These are phyloP conservation scores for Samia ricini DNA, from an alignment of 1,140 invertebrate species.

Conservation along the genomic window DNA sequence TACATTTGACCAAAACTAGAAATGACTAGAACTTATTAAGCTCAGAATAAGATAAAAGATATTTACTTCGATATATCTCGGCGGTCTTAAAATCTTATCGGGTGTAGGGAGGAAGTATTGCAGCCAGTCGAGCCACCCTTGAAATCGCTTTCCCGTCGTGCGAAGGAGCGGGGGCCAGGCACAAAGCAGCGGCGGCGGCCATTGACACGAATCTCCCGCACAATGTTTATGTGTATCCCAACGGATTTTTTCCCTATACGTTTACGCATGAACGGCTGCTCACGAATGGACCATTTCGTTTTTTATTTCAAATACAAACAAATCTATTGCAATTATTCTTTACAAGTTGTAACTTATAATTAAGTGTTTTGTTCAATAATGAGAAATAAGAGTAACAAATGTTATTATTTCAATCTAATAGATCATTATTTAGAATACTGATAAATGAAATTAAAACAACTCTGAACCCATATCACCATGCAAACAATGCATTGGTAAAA, in stretches of 20 bases:
- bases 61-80: constrained; percentile 51
- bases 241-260: constrained; percentile 62
- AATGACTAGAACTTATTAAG: constrained; percentile 4
- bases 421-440: neutral
- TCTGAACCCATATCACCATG: no score
- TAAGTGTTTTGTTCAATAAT: neutral
- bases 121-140: constrained; percentile 51
- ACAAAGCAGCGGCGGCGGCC: constrained; percentile 54
- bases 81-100: constrained; percentile 61
- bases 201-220: constrained; percentile 69
- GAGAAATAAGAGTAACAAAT: neutral
- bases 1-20: neutral
- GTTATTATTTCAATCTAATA: no score
- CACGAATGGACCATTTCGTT: constrained; percentile 52
- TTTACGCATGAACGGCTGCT: constrained; percentile 46
- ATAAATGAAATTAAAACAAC: no score
- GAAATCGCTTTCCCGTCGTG: constrained; percentile 44
- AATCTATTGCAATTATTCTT: constrained; percentile 10
- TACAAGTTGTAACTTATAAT: neutral
- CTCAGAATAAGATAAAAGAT: constrained; percentile 48
- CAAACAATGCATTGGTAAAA: neutral
- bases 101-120: constrained; percentile 38
- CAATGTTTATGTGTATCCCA: constrained; percentile 66
- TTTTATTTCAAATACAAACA: constrained; percentile 34
- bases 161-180: constrained; percentile 23